Conservation (phyloP, 2,888 invertebrate species). For the Bellardia bayeri region DNA sequence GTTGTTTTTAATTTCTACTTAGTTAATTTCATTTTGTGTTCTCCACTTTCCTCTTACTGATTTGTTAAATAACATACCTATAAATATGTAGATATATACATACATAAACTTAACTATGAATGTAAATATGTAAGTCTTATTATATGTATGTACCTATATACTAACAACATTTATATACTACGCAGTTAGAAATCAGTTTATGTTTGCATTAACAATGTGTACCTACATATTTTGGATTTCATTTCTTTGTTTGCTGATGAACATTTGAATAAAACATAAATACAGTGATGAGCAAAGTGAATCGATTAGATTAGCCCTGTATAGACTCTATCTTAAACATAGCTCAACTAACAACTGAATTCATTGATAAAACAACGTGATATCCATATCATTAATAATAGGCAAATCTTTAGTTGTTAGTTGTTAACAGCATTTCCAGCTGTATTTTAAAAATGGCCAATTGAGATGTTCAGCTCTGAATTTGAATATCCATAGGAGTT, state of each 20-base stretch:
- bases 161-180: constrained; percentile 27
- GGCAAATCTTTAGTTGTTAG: too few relatives aligned
- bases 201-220: constrained; percentile 45
- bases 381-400: too few relatives aligned
- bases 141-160: neutral
- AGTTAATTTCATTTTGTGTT: neutral
- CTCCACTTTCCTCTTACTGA: too few relatives aligned
- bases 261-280: neutral
- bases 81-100: neutral
- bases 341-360: too few relatives aligned
- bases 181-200: constrained; percentile 39
- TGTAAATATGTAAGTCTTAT: too few relatives aligned
- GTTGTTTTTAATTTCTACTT: neutral
- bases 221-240: constrained; percentile 43
- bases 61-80: too few relatives aligned
- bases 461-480: too few relatives aligned
- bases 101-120: neutral
- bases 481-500: too few relatives aligned
- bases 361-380: too few relatives aligned
- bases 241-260: constrained; percentile 50
- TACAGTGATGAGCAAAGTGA: neutral
- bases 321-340: too few relatives aligned
- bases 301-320: neutral
- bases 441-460: too few relatives aligned
- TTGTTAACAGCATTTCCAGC: too few relatives aligned